Conservation (phyloP, 2,888 invertebrate species). For the Blomia tropicalis region DNA sequence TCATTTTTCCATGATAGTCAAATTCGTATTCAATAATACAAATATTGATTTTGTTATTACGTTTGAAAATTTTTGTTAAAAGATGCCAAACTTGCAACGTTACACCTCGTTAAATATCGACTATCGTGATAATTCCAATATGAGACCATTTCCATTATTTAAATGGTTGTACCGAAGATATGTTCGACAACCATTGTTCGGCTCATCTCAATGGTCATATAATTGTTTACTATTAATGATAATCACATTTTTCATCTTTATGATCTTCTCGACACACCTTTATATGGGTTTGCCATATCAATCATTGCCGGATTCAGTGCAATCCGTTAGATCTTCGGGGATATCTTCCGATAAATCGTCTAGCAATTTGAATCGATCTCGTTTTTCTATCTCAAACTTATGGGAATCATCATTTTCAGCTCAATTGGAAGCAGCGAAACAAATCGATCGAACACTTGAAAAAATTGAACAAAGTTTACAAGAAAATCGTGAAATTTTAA, state of each 20-base stretch:
- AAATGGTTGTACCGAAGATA: not conserved
- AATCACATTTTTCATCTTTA: not conserved
- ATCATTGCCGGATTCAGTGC: not conserved
- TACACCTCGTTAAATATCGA: not conserved
- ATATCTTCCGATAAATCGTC: not conserved
- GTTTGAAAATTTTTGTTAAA: too few species aligned
- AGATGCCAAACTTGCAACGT: not conserved
- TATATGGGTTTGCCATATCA: not conserved
- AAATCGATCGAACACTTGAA: conserved; percentile 18
- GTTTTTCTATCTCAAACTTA: not conserved
- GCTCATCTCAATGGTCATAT: not conserved
- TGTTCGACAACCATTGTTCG: not conserved
- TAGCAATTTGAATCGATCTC: not conserved
- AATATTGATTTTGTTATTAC: too few species aligned
- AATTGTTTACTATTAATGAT: not conserved
- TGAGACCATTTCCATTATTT: not conserved
- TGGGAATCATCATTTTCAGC: not conserved
- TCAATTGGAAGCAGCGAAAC: not conserved
- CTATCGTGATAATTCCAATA: not conserved
- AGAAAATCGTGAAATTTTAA: conserved; percentile 23
- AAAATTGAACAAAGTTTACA: conserved; percentile 21
- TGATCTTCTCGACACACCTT: not conserved
- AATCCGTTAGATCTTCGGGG: not conserved
- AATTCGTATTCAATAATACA: too few species aligned
- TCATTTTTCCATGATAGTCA: too few species aligned